Percentiles rank a stretch among this genome's conserved stretches.
phyloP scores from a whole-genome alignment of 2,797 vertebrate species.

The Esox masquinongy region DNA sequence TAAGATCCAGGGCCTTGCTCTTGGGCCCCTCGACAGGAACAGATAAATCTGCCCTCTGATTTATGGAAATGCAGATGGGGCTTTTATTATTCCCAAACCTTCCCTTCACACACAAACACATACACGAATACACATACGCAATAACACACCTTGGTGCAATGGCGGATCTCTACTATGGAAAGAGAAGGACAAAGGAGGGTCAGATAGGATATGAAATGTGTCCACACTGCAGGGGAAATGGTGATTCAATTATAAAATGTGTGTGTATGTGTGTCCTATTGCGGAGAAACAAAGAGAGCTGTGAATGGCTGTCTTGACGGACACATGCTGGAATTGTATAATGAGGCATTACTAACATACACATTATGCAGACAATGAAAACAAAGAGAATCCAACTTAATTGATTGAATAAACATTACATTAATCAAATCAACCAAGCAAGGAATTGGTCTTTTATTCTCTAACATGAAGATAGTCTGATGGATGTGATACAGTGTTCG shows the following conservation, averaged over 20 bases:
- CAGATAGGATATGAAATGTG: slow-evolving; percentile 53
- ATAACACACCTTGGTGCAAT: slow-evolving; percentile 17
- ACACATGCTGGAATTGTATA: not conserved
- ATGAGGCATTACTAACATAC: not conserved
- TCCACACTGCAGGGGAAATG: slow-evolving; percentile 41
- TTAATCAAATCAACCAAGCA: slow-evolving; percentile 1
- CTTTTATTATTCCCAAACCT: slow-evolving; percentile 50
- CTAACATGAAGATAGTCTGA: not conserved
- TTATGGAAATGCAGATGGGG: slow-evolving; percentile 69
- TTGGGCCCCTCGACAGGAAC: slow-evolving; percentile 61
- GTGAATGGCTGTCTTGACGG: not conserved
- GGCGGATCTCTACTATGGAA: slow-evolving; percentile 9
- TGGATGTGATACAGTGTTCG: not conserved
- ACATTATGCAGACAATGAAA: not conserved
- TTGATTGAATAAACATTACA: not conserved
- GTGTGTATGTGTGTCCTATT: slow-evolving; percentile 4
- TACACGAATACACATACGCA: slow-evolving; percentile 23
- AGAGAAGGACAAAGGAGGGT: slow-evolving; percentile 52
- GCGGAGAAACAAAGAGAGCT: slow-evolving; percentile 4
- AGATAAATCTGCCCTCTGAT: slow-evolving; percentile 67
- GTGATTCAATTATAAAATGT: slow-evolving; percentile 25
- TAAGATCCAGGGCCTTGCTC: slow-evolving; percentile 63
- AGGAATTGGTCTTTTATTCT: not conserved
- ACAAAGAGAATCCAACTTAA: not conserved
- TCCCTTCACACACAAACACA: slow-evolving; percentile 24